A percentile compares a stretch with the other conserved stretches of the same genome.
phyloP scores from a whole-genome alignment of 2,888 invertebrate species.

The Oeneis ivallda region DNA sequence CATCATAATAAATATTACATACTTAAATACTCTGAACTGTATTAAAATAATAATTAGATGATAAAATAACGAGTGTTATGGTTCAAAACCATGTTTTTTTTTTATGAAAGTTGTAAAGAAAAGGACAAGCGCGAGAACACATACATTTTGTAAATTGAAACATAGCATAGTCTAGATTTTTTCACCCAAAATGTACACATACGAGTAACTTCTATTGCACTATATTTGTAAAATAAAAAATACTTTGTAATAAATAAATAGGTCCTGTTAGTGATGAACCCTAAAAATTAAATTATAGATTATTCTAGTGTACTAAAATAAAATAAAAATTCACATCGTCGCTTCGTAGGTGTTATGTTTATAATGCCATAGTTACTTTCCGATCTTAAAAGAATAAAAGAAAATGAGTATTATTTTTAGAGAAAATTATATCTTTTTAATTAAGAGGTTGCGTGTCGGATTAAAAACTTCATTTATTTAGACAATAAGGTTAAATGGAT shows the following conservation, averaged over 20 bases:
- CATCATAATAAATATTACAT: conserved; percentile 8
- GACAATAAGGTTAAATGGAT: conserved; percentile 82
- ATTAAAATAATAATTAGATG: conserved; percentile 24
- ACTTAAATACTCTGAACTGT: conserved; percentile 30
- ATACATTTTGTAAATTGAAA: conserved; percentile 53
- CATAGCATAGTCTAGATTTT: conserved; percentile 55
- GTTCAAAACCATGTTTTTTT: conserved; percentile 33
- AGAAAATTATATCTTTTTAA: conserved; percentile 76
- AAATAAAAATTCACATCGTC: conserved; percentile 54
- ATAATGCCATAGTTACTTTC: conserved; percentile 73
- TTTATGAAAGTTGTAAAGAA: conserved; percentile 26
- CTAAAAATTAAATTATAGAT: conserved; percentile 54
- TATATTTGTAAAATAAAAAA: conserved; percentile 63
- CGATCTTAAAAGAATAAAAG: conserved; percentile 57
- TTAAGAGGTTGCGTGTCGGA: conserved; percentile 78
- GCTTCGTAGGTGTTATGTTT: conserved; percentile 74
- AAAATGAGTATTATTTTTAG: conserved; percentile 79
- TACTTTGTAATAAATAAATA: conserved; percentile 63
- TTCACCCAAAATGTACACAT: conserved; percentile 69
- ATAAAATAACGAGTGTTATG: conserved; percentile 19
- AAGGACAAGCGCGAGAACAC: conserved; percentile 34
- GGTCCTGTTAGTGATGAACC: conserved; percentile 58
- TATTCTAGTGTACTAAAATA: conserved; percentile 57
- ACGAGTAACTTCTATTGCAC: conserved; percentile 69
- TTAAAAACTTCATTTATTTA: conserved; percentile 80